Evolutionary conservation across 2,797 vertebrate genomes (phyloP).

Genomic region (Anomalospiza imberbis): DNA sequence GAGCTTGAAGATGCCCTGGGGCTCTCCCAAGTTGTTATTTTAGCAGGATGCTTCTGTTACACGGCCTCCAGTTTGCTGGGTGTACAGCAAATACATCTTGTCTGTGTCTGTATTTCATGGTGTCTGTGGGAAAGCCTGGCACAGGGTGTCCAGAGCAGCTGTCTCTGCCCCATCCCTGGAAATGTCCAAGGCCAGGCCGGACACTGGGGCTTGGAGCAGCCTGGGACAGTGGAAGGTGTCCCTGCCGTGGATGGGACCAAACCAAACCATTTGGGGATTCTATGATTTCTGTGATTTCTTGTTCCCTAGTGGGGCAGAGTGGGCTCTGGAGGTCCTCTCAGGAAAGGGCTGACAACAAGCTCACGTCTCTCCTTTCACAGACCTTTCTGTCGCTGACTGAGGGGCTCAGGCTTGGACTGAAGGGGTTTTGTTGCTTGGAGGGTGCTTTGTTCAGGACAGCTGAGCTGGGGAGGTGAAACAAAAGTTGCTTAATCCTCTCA

Average conservation of each 20-base stretch:
- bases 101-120: rapidly evolving
- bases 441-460: constrained; percentile 25
- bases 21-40: constrained; percentile 21
- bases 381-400: not conserved
- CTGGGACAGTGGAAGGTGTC: not conserved
- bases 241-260: not conserved
- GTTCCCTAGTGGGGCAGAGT: not conserved
- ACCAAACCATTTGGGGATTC: not conserved
- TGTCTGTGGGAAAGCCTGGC: not conserved
- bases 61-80: not conserved
- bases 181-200: not conserved
- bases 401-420: not conserved
- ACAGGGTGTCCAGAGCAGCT: not conserved
- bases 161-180: not conserved
- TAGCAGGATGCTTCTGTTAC: not conserved
- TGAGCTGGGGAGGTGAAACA: constrained; percentile 25
- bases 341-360: not conserved
- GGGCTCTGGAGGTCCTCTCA: not conserved
- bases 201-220: rapidly evolving
- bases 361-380: rapidly evolving
- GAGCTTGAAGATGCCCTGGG: not conserved
- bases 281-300: not conserved
- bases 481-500: constrained; percentile 48
- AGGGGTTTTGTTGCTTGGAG: not conserved
- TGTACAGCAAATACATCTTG: not conserved